A percentile compares a stretch with the other conserved stretches of the same genome.
Conservation (phyloP, 2,113 vertebrate species). For the Oncorhynchus tshawytscha region DNA sequence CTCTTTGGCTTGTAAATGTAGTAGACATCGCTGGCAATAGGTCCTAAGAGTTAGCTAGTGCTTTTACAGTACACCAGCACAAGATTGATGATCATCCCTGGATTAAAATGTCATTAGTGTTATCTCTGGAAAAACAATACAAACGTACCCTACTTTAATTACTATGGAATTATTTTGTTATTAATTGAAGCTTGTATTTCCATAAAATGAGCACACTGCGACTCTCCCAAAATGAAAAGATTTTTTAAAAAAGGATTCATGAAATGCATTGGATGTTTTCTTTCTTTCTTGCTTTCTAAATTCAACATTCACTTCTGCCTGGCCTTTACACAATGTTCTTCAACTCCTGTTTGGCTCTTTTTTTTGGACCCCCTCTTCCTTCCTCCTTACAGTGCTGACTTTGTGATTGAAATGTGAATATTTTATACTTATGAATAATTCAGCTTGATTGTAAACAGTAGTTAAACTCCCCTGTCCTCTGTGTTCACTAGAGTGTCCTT, state of each 20-base stretch:
- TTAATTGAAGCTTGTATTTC: slow-evolving; percentile 21
- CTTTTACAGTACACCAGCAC: background rate
- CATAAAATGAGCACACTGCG: background rate
- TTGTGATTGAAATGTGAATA: slow-evolving; percentile 43
- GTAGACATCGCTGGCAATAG: background rate
- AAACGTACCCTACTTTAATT: slow-evolving; percentile 38
- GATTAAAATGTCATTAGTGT: slow-evolving; percentile 38
- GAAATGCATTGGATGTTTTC: slow-evolving; percentile 11
- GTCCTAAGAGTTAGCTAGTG: too few relatives aligned
- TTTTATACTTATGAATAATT: slow-evolving; percentile 43
- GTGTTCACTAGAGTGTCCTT: slow-evolving; percentile 3
- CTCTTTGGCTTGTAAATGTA: too few relatives aligned
- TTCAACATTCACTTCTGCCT: background rate
- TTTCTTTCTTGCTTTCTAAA: too few relatives aligned
- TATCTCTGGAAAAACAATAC: slow-evolving; percentile 39
- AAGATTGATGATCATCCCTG: slow-evolving; percentile 47
- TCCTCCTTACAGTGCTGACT: background rate
- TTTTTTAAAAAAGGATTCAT: background rate
- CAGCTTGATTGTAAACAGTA: slow-evolving; percentile 33
- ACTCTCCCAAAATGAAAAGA: slow-evolving; percentile 8
- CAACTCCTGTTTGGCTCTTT: too few relatives aligned
- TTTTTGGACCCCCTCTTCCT: background rate
- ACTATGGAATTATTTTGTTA: slow-evolving; percentile 23
- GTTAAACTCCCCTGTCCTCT: slow-evolving; percentile 21
- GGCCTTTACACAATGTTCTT: too few relatives aligned